Evolutionary conservation across 1,140 invertebrate genomes (phyloP).

Genomic region (Lasioglossum baleicum): DNA sequence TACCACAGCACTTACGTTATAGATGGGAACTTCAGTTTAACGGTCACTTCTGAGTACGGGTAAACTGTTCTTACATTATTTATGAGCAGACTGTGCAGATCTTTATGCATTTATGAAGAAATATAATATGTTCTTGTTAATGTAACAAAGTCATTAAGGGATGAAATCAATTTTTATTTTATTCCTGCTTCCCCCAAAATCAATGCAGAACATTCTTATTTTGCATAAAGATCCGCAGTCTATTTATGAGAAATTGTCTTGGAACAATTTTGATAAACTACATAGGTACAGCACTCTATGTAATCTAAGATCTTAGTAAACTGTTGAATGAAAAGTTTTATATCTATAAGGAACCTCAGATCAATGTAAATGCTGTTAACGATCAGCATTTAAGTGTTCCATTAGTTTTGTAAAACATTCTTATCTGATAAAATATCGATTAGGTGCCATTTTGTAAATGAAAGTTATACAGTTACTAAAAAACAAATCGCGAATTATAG

Average conservation of each 20-base stretch:
- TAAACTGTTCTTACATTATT: slow-evolving; percentile 44
- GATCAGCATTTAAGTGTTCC: slow-evolving; percentile 19
- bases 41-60: slow-evolving; percentile 94
- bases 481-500: neutral
- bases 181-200: too few species aligned
- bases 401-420: slow-evolving; percentile 10
- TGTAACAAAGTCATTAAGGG: too few species aligned
- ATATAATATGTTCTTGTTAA: too few species aligned
- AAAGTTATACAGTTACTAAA: slow-evolving; percentile 1
- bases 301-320: slow-evolving; percentile 19
- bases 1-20: slow-evolving; percentile 93
- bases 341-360: neutral
- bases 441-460: slow-evolving; percentile 16
- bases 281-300: slow-evolving; percentile 37
- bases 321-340: slow-evolving; percentile 12
- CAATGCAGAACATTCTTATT: too few species aligned
- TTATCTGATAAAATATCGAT: neutral
- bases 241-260: neutral
- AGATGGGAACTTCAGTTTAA: slow-evolving; percentile 92
- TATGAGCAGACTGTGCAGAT: too few species aligned
- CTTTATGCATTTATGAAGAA: too few species aligned
- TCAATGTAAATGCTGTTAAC: slow-evolving; percentile 23
- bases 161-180: too few species aligned
- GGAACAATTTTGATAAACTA: slow-evolving; percentile 20
- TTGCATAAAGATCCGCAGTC: too few species aligned